Evolutionary conservation across 2,113 vertebrate species (phyloP), one percentile per base, ranked within the genome.

Genomic region (Numenius arquata): DNA sequence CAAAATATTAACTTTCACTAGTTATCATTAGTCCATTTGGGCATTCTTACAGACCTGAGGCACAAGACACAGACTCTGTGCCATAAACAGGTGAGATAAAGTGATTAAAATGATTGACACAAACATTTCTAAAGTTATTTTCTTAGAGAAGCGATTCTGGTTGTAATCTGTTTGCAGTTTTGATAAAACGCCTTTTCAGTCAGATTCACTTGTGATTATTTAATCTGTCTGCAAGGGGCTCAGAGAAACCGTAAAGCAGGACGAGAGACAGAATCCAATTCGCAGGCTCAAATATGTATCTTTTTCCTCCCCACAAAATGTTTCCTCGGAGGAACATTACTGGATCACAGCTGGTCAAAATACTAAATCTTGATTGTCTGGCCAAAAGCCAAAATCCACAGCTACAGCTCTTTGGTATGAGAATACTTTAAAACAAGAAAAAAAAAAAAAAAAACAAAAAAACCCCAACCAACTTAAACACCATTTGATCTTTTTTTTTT

Each of bases 301-400:
- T 97, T 95, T 95, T 96, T 93, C 89, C 85, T 97, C 94, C 74
- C 87, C 94, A 78, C 73, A 89, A 88, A 97, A 97, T 71, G 84
- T 94, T 93, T 95, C 97, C 97, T 98, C 93, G 40, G 96, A 98
- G 97, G 89, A 82, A 91, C 94, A 96, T 95, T 94, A 97, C 76
- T 94, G 92, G 93, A 98, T 97, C 96, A 96, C 97, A 98, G 97
- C 95, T 98, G 98, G 96, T 97, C 96, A 97, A 95, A 97, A 97
- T 75, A 96, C 97, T 97, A 96, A 97, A 97, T 97, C 91, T 88
- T 94, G 95, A 98, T 93, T 92, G 95, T 81, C 95, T 97, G 98
- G 97, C 92, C 53, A 40, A 50, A 52, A 41, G 95, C 97, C 98
- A 98, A 97, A 96, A 96, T 58, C 94, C 92, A 98, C 97, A 98